These are phyloP conservation scores for Threskiornis aethiopicus DNA, from an alignment of 2,797 vertebrate genomes.

Conservation along the genomic window DNA sequence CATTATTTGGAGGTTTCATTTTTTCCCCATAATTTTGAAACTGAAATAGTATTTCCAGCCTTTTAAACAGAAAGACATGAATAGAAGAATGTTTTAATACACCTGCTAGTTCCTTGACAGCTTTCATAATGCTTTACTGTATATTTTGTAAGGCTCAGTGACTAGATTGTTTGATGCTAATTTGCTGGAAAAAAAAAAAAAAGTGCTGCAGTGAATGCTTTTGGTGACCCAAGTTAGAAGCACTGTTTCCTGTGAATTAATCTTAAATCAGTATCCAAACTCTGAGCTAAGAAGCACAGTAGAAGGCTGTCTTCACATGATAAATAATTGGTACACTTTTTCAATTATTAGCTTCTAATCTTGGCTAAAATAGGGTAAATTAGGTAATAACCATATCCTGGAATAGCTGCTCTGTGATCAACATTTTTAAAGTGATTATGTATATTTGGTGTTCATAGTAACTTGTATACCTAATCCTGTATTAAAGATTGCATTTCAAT, in stretches of 20 bases:
- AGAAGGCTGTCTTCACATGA: background rate
- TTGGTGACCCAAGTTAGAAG: background rate
- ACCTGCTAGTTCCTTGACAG: background rate
- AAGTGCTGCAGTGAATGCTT: background rate
- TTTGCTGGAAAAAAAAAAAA: slow-evolving; percentile 2
- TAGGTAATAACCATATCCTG: background rate
- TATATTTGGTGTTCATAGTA: background rate
- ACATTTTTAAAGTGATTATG: background rate
- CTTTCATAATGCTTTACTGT: background rate
- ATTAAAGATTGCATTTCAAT: background rate
- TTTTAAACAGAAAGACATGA: background rate
- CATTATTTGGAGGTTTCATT: background rate
- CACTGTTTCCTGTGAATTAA: background rate
- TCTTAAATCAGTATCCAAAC: background rate
- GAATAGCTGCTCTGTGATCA: background rate
- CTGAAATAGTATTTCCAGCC: background rate
- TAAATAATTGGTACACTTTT: background rate
- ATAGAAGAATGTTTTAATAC: background rate
- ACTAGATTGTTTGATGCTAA: background rate
- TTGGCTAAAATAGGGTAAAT: background rate
- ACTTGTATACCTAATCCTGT: background rate
- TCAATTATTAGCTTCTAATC: background rate
- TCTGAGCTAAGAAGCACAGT: background rate
- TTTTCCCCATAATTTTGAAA: background rate
- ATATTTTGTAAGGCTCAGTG: background rate